Percentiles rank a stretch among this genome's conserved stretches.
These are phyloP conservation scores for Campopleginae sp. DNA, from an alignment of 2,888 invertebrate species.

Conservation along the genomic window DNA sequence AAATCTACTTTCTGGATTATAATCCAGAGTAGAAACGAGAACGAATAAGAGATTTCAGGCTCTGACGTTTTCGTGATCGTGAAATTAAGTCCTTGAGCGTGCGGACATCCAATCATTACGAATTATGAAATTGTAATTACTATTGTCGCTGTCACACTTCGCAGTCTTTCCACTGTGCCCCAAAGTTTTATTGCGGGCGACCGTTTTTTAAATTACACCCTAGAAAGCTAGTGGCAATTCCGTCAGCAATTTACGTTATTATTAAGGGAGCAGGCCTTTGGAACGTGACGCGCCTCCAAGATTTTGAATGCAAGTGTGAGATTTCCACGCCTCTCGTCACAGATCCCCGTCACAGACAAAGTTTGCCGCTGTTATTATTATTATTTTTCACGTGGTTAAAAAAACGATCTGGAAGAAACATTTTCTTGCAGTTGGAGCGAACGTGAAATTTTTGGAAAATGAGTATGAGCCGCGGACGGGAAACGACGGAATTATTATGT, in stretches of 20 bases:
- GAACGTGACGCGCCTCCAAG: slow-evolving; percentile 23
- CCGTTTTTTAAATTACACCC: background rate
- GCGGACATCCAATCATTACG: slow-evolving; percentile 1
- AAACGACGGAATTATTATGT: slow-evolving; percentile 15
- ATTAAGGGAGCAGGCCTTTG: background rate
- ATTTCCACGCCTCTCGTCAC: slow-evolving; percentile 6
- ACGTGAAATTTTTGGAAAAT: background rate
- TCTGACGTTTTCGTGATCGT: background rate
- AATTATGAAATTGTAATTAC: slow-evolving; percentile 22
- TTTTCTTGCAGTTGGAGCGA: background rate
- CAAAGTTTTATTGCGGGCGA: background rate
- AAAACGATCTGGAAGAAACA: background rate
- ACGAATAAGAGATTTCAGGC: background rate
- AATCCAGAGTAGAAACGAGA: background rate
- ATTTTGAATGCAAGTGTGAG: slow-evolving; percentile 31
- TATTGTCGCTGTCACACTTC: background rate
- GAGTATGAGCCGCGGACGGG: background rate
- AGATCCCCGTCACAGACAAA: background rate
- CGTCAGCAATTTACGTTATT: slow-evolving; percentile 15
- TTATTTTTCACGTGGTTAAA: background rate
- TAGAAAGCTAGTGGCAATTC: background rate
- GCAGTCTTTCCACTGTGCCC: background rate
- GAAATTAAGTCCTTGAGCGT: background rate
- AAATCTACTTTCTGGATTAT: background rate
- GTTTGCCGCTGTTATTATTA: background rate